These are phyloP conservation scores for Piaya cayana DNA, from an alignment of 2,113 vertebrate species.

Conservation along the genomic window DNA sequence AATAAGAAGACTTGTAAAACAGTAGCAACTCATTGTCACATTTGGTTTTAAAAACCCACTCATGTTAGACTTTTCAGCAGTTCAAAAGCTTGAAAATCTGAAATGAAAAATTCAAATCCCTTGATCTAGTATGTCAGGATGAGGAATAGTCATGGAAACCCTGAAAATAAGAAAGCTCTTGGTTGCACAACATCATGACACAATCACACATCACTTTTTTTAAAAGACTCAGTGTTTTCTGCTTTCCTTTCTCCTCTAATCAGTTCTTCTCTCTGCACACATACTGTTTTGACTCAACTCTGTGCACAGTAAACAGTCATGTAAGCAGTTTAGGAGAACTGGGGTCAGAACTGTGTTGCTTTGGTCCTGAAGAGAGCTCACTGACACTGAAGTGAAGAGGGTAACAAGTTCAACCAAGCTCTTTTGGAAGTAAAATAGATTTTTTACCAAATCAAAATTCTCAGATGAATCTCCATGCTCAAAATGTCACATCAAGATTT, in stretches of 20 bases:
- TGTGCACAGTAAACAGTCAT: background rate
- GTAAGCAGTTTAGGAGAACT: background rate
- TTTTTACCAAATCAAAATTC: background rate
- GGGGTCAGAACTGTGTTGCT: background rate
- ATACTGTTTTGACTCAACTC: background rate
- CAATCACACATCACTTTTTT: background rate
- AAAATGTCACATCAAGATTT: background rate
- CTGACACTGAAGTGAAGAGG: background rate
- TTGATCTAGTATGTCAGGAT: background rate
- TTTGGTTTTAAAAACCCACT: background rate
- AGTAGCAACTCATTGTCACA: background rate
- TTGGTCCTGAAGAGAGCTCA: background rate
- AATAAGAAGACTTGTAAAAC: background rate
- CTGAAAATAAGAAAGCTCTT: background rate
- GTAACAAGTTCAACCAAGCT: background rate
- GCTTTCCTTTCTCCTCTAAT: background rate
- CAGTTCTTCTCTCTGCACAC: background rate
- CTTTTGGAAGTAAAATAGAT: background rate
- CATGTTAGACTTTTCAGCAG: background rate
- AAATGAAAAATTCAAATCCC: background rate
- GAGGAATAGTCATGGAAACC: background rate
- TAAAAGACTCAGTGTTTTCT: background rate
- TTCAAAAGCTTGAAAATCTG: background rate
- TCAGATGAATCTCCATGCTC: background rate
- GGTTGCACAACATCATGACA: accelerated